Conservation (phyloP, 2,797 vertebrate genomes). For the Micromesistius poutassou region DNA sequence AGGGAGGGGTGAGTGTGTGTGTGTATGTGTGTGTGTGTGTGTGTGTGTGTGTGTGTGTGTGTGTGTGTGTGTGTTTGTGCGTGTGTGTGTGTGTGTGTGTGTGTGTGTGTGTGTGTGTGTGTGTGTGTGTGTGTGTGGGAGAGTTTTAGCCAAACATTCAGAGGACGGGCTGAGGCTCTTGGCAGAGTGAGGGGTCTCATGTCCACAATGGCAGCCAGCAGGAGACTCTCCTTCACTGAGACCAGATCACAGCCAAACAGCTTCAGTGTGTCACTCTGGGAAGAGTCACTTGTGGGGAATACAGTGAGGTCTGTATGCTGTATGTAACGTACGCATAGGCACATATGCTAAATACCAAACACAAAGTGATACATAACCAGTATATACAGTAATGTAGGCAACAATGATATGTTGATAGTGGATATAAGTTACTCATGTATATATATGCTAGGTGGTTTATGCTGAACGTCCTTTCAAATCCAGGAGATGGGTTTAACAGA, state of each 20-base stretch:
- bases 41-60: background rate
- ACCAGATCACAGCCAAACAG: background rate
- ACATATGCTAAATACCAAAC: background rate
- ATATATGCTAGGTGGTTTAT: background rate
- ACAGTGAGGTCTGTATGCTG: background rate
- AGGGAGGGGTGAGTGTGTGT: background rate
- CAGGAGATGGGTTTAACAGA: background rate
- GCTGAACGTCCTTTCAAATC: background rate
- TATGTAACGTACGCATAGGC: background rate
- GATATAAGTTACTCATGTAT: background rate
- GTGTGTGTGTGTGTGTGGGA: background rate
- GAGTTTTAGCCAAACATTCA: slow-evolving; percentile 2
- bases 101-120: background rate
- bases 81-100: background rate
- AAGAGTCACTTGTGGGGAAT: background rate
- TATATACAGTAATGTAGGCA: background rate
- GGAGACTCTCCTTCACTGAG: background rate
- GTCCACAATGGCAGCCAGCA: background rate
- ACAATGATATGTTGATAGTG: background rate
- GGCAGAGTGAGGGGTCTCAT: background rate
- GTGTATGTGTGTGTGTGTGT: slow-evolving; percentile 7
- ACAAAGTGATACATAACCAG: background rate
- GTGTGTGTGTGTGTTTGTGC: background rate
- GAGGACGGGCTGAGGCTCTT: background rate
- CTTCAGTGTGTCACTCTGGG: background rate